Conservation (phyloP, 2,888 invertebrate species). For the Sceliomorpha sp. region DNA sequence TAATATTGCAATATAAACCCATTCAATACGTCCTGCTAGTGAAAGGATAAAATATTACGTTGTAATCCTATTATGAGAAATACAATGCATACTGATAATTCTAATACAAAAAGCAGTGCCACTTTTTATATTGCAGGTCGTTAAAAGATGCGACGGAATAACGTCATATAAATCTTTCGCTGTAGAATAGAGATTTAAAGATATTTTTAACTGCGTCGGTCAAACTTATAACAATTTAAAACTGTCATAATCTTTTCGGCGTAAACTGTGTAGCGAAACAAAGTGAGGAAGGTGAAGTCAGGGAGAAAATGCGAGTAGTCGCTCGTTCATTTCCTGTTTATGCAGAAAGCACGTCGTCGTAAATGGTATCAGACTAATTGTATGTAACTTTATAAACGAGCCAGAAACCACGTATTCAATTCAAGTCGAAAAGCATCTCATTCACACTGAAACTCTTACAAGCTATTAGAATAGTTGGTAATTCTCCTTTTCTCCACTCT, state of each 20-base stretch:
- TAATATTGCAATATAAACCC: background rate
- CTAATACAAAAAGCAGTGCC: no score
- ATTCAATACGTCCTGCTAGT: background rate
- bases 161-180: conserved; percentile 4
- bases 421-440: background rate
- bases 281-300: no score
- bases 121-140: no score
- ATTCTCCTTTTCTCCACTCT: conserved; percentile 4
- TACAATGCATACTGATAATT: no score
- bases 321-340: conserved; percentile 13
- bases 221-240: conserved; percentile 62
- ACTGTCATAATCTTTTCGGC: conserved; percentile 60
- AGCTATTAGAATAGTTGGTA: conserved; percentile 14
- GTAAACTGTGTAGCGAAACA: no score
- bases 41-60: no score
- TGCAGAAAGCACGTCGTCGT: conserved; percentile 5
- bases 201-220: conserved; percentile 34
- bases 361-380: conserved; percentile 18
- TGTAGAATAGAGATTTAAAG: background rate
- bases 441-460: conserved; percentile 20
- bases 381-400: conserved; percentile 13
- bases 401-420: conserved; percentile 16
- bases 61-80: no score
- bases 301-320: background rate
- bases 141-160: background rate